Percentiles rank a stretch among this genome's conserved stretches.
These are phyloP conservation scores for Carassius auratus DNA, from an alignment of 2,113 vertebrate species.

Conservation along the genomic window DNA sequence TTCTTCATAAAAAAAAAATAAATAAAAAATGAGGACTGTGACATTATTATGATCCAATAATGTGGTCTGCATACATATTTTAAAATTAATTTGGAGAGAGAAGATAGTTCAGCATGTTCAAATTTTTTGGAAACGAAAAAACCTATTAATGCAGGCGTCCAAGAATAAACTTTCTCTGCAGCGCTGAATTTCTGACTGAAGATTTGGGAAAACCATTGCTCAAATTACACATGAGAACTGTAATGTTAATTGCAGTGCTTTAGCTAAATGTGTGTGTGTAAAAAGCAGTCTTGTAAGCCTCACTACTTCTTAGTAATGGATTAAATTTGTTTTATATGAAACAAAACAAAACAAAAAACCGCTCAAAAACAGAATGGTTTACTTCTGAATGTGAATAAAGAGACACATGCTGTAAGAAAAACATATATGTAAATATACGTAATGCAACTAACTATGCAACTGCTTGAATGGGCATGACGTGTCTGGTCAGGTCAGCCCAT, in stretches of 20 bases:
- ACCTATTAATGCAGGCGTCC: background rate
- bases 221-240: background rate
- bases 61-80: too few relatives aligned
- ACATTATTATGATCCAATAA: too few relatives aligned
- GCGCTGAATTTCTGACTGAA: background rate
- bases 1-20: too few relatives aligned
- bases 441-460: background rate
- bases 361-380: background rate
- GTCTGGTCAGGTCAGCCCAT: background rate
- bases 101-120: background rate
- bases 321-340: conserved; percentile 35
- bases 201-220: background rate
- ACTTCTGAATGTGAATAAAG: conserved; percentile 35
- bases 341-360: background rate
- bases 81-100: too few relatives aligned
- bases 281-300: conserved; percentile 39
- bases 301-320: conserved; percentile 38
- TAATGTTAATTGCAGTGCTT: background rate
- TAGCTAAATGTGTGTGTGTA: conserved; percentile 5
- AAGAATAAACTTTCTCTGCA: background rate
- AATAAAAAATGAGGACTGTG: too few relatives aligned
- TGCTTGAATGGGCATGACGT: background rate
- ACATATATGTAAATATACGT: background rate
- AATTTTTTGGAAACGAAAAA: background rate
- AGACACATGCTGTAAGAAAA: background rate